phyloP scores from a whole-genome alignment of 1,140 invertebrate species.

The Drosophila aff. region DNA sequence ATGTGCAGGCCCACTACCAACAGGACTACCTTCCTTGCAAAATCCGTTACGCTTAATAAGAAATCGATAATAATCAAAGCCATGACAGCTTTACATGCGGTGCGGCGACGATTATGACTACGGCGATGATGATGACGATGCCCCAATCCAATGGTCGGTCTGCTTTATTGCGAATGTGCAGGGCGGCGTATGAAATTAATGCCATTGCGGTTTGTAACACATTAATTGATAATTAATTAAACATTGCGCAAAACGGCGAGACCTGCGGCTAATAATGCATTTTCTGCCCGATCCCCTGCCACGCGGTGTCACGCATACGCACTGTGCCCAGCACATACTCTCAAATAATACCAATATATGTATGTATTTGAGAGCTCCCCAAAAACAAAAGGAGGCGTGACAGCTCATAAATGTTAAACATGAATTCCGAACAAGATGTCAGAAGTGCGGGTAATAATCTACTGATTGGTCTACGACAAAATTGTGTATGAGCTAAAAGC shows the following conservation, averaged over 20 bases:
- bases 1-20: constrained; percentile 9
- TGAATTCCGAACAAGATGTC: constrained; percentile 13
- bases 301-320: constrained; percentile 30
- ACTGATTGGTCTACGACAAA: background rate
- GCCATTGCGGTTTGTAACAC: constrained; percentile 76
- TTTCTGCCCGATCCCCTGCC: constrained; percentile 28
- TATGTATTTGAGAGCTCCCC: constrained; percentile 1
- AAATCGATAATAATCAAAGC: constrained; percentile 74
- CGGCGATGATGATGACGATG: constrained; percentile 24
- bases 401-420: constrained; percentile 57
- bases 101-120: constrained; percentile 14
- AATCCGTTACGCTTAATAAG: constrained; percentile 60
- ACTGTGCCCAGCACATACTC: constrained; percentile 18
- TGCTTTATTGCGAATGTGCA: constrained; percentile 66
- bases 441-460: constrained; percentile 13
- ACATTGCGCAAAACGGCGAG: constrained; percentile 73
- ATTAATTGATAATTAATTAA: constrained; percentile 84
- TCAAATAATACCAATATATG: background rate
- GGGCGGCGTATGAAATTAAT: constrained; percentile 79
- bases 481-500: background rate
- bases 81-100: constrained; percentile 56
- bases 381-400: constrained; percentile 28
- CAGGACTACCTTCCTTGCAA: constrained; percentile 14
- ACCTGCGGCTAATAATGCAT: constrained; percentile 67
- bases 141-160: constrained; percentile 16